Conservation (phyloP, 1,140 invertebrate genomes). For the Palaemon carinicauda region DNA sequence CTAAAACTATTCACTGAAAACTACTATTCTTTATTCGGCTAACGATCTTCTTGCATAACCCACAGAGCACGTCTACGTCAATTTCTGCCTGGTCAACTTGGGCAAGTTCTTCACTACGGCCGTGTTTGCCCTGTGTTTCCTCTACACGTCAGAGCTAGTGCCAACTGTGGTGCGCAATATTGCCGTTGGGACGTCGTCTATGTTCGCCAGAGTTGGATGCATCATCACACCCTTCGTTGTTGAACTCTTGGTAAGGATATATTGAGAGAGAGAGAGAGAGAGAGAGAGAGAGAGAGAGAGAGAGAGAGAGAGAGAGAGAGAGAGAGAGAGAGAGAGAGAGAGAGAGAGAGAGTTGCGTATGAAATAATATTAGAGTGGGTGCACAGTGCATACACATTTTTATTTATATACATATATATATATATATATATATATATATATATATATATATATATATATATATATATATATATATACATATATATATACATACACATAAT, state of each 20-base stretch:
- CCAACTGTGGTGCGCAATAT: conserved; percentile 84
- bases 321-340: no score
- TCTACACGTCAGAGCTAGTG: conserved; percentile 84
- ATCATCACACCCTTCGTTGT: conserved; percentile 79
- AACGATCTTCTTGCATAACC: neutral
- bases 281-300: neutral
- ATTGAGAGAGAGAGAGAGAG: neutral
- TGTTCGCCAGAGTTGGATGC: conserved; percentile 79
- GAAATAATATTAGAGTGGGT: no score
- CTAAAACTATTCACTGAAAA: no score
- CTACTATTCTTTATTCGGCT: neutral
- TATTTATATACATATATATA: no score
- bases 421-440: no score
- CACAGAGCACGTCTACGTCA: conserved; percentile 41
- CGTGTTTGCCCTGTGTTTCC: conserved; percentile 81
- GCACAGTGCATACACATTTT: no score
- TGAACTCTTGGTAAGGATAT: conserved; percentile 61
- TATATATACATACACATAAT: no score
- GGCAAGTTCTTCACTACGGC: conserved; percentile 86
- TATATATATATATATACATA: no score
- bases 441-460: no score
- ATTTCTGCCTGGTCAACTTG: conserved; percentile 62
- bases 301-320: neutral
- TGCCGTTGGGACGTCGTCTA: conserved; percentile 80
- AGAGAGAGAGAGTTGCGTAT: no score